A percentile compares a stretch with the other conserved stretches of the same genome.
These are phyloP conservation scores for Osedax fenrisi DNA, from an alignment of 2,888 invertebrate species.

Conservation along the genomic window DNA sequence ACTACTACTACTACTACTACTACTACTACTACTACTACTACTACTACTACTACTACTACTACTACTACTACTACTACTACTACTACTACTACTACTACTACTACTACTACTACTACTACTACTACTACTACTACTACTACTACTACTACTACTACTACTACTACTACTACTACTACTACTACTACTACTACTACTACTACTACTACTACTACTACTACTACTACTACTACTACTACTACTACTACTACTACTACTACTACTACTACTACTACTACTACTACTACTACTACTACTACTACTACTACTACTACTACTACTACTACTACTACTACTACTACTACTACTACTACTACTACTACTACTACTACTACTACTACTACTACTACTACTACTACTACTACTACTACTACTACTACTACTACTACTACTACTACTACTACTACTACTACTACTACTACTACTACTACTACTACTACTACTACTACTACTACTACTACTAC, in stretches of 20 bases:
- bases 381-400: slow-evolving; percentile 17
- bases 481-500: slow-evolving; percentile 6
- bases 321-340: slow-evolving; percentile 17
- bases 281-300: slow-evolving; percentile 17
- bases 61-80: slow-evolving; percentile 22
- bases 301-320: slow-evolving; percentile 6
- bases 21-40: slow-evolving; percentile 21
- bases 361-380: slow-evolving; percentile 6
- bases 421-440: slow-evolving; percentile 6
- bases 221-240: slow-evolving; percentile 17
- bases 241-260: slow-evolving; percentile 6
- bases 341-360: slow-evolving; percentile 17
- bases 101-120: slow-evolving; percentile 17
- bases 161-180: slow-evolving; percentile 17
- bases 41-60: slow-evolving; percentile 20
- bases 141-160: slow-evolving; percentile 17
- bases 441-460: slow-evolving; percentile 17
- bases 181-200: slow-evolving; percentile 6
- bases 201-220: slow-evolving; percentile 17
- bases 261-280: slow-evolving; percentile 17
- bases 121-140: slow-evolving; percentile 6
- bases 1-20: slow-evolving; percentile 18
- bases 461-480: slow-evolving; percentile 17
- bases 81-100: slow-evolving; percentile 22
- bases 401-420: slow-evolving; percentile 17